A percentile compares a stretch with the other conserved stretches of the same genome.
Evolutionary conservation across 2,113 vertebrate species (phyloP).

Genomic region (Callocephalon fimbriatum): DNA sequence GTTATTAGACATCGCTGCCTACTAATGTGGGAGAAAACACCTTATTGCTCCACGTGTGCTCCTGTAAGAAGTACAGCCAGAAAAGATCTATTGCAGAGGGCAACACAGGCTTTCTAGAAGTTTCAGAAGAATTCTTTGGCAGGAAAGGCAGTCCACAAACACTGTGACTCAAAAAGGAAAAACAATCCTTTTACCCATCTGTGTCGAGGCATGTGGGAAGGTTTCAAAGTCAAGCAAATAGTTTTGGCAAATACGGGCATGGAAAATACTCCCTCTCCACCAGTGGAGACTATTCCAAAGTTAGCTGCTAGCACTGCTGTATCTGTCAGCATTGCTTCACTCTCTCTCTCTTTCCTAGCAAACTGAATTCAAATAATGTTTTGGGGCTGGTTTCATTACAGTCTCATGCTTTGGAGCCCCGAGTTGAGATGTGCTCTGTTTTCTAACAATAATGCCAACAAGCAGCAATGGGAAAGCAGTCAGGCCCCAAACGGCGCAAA

Average conservation of each 20-base stretch:
- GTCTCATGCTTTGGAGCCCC: neutral
- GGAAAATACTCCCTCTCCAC: conserved; percentile 36
- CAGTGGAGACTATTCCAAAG: conserved; percentile 30
- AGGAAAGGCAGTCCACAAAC: neutral
- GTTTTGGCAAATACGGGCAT: conserved; percentile 76
- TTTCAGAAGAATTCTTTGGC: conserved; percentile 70
- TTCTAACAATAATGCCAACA: neutral
- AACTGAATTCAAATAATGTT: neutral
- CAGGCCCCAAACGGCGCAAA: neutral
- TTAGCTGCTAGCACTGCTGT: neutral
- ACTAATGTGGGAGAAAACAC: rapidly evolving
- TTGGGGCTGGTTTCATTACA: neutral
- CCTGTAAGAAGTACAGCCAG: neutral
- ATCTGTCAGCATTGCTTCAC: rapidly evolving
- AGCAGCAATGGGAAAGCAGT: neutral
- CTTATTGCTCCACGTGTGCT: rapidly evolving
- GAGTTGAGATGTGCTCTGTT: neutral
- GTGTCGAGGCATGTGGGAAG: conserved; percentile 39
- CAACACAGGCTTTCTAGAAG: neutral
- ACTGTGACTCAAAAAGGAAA: conserved; percentile 81
- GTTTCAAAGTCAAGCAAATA: conserved; percentile 34
- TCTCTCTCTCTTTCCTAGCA: neutral
- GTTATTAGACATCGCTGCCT: neutral
- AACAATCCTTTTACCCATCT: conserved; percentile 50
- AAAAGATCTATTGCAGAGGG: neutral